Base-by-base conservation (phyloP, 2,888 invertebrate species). In the Listrodromus nycthemerus region DNA sequence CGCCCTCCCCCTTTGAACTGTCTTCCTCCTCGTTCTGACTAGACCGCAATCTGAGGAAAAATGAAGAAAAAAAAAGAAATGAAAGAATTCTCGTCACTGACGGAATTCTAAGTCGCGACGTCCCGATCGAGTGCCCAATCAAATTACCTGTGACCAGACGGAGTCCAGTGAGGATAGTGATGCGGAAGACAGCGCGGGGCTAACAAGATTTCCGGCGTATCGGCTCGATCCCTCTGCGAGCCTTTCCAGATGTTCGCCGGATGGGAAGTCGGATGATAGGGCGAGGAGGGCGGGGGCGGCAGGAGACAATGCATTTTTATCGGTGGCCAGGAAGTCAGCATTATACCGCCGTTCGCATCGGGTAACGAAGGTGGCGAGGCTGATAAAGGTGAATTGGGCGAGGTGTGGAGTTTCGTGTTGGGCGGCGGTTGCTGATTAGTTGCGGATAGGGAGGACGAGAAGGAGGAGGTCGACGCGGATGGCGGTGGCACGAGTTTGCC, bases 151-250 rank as follows among this genome's bases (percentile, higher is more conserved):
- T 92, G 92, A 87, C 89, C 88, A 5, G 91, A 87, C 2, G 92
- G 89, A 24, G 89, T 89, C 93, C 93, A 93, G 75, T 92, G 91
- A n/a, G 91, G 86, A 86, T 90, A 92, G 88, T 91, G 91, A 86
- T 91, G 90, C 55, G 87, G 85, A 82, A 93, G 89, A 69, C 93
- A 93, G 63, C 96, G 96, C 19, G 97, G 97, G 0, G 97, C 96
- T 30, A 97, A 93, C 45, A 97, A 93, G 50, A 97, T 96, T 94
- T 97, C 97, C 0, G 97, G 96, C 0, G 97, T 97, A 86, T 97
- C 95, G 70, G 96, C 95, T 67, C 96, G 93, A 71, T 94, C 94
- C 80, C 93, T 92, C 69, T 94, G 93, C 75, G 94, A 93, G n/a
- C 84, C 81, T 84, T 91, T 92, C 91, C 93, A 92, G 8, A 89